Evolutionary conservation across 2,113 vertebrate species (phyloP).

Genomic region (Brachypteracias leptosomus): DNA sequence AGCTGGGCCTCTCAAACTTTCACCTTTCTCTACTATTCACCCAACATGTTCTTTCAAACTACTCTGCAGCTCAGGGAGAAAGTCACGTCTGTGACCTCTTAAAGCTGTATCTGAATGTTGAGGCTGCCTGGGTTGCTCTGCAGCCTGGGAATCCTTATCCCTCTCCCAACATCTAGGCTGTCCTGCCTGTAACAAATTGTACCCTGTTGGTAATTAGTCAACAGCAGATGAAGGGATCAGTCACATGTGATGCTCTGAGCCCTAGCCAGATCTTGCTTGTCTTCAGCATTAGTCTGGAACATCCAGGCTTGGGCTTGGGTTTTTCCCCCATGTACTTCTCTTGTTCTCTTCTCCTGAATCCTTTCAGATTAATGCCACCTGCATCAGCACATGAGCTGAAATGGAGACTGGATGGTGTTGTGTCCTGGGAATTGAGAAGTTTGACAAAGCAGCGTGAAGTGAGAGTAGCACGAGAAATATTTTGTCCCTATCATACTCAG

Average conservation of each 20-base stretch:
- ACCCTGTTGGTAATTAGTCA: neutral
- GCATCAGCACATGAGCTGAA: neutral
- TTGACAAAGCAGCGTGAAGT: neutral
- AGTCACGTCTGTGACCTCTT: neutral
- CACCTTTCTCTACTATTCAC: neutral
- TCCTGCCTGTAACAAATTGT: neutral
- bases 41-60: neutral
- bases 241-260: neutral
- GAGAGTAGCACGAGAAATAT: neutral
- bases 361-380: neutral
- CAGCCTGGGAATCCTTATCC: neutral
- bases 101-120: neutral
- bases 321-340: neutral
- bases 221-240: neutral
- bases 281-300: neutral
- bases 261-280: neutral
- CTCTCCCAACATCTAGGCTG: neutral
- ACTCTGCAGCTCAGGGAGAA: neutral
- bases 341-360: neutral
- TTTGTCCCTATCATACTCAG: neutral
- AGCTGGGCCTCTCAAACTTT: neutral
- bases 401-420: neutral
- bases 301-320: neutral
- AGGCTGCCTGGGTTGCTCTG: neutral
- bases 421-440: neutral